Evolutionary conservation across 2,113 vertebrate species (phyloP), one percentile per base, ranked within the genome.

Genomic region (Chloebia gouldiae): DNA sequence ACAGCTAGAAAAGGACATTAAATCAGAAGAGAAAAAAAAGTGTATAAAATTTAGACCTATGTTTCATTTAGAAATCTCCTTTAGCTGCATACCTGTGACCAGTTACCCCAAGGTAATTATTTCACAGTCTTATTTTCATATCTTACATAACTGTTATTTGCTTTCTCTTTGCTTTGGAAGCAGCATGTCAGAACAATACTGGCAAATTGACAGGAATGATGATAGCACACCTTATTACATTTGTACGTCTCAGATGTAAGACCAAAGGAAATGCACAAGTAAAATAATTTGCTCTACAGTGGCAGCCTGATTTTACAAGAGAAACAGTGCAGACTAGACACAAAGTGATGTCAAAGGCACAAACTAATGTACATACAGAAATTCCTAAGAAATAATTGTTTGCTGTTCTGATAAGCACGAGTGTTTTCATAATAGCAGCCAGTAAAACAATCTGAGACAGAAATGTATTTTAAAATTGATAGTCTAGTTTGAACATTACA

Each of bases 391-490:
- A 90, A 86, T 64, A 81, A 45, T 40, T 8, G 3, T 75, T 73
- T 84, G 31, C 18, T 15, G n/a, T 42, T 71, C 57, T 80, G 75
- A 49, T 85, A 69, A 82, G 13, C n/a, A 45, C 2, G 31, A 39
- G 37, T 69, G 9, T 88, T 93, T 91, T 88, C 23, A 50, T 70
- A 86, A 68, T 15, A 88, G 54, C 45, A 93, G 4, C 14, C 54
- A 65, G 39, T 57, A 57, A 82, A 92, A 77, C 18, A 83, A 59
- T 69, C 23, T 30, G 42, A 92, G 28, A 54, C 18, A 57, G n/a
- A 90, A 90, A 82, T 81, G 44, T 54, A 45, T 69, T 96, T 86
- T 86, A 66, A 90, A 92, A 77, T 81, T 50, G 2, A 86, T 90
- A 5, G n/a, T 66, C 14, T 80, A 19, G 40, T 94, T 92, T 92